Percentiles rank a stretch among this genome's conserved stretches.
Conservation (phyloP, 2,797 vertebrate genomes). For the Urocyon cinereoargenteus region DNA sequence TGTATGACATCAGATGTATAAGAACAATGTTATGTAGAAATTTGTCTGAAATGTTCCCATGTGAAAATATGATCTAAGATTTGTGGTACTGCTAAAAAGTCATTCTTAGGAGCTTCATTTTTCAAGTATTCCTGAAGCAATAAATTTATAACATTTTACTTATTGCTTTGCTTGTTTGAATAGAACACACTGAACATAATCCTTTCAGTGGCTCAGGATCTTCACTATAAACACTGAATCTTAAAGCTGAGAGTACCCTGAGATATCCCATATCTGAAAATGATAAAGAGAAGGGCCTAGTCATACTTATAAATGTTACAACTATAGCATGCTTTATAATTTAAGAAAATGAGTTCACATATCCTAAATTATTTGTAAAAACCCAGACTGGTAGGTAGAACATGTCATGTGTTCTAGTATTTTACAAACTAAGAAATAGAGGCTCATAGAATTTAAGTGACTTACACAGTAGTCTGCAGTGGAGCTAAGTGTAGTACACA, state of each 20-base stretch:
- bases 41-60: slow-evolving; percentile 26
- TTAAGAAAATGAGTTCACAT: background rate
- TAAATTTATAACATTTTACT: slow-evolving; percentile 21
- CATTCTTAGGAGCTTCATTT: slow-evolving; percentile 13
- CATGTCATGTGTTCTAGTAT: background rate
- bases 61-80: background rate
- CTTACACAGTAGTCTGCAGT: background rate
- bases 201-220: background rate
- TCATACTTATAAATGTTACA: background rate
- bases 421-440: background rate
- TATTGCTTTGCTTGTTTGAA: background rate
- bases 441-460: slow-evolving; percentile 12
- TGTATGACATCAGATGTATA: background rate
- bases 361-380: background rate
- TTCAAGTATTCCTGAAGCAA: slow-evolving; percentile 23
- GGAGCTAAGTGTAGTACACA: background rate
- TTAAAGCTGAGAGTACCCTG: background rate
- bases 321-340: slow-evolving; percentile 2
- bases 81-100: background rate
- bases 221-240: slow-evolving; percentile 31
- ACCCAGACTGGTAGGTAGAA: background rate
- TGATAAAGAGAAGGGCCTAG: background rate
- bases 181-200: slow-evolving; percentile 1
- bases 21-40: background rate
- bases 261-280: slow-evolving; percentile 8